Percentiles rank a stretch among this genome's conserved stretches.
Evolutionary conservation across 2,888 invertebrate species (phyloP).

Genomic region (Lithosia quadra): DNA sequence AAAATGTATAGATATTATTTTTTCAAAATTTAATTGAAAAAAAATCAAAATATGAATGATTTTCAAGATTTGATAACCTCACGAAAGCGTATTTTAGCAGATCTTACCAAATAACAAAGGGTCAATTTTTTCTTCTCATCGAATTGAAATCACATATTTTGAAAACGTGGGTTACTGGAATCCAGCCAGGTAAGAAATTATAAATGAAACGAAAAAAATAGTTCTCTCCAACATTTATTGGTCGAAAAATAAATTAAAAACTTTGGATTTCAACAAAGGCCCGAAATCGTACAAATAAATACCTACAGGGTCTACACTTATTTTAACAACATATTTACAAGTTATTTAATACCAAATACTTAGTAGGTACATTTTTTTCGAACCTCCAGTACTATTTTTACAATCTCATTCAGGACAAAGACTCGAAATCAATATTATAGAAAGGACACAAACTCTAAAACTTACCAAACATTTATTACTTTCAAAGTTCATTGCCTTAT

Average conservation of each 20-base stretch:
- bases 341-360: slow-evolving; percentile 62
- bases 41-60: too few species aligned
- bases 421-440: slow-evolving; percentile 19
- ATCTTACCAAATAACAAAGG: too few species aligned
- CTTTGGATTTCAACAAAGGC: slow-evolving; percentile 87
- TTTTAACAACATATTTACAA: slow-evolving; percentile 84
- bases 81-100: too few species aligned
- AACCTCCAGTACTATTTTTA: slow-evolving; percentile 49
- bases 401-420: slow-evolving; percentile 35
- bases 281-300: slow-evolving; percentile 86
- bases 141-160: too few species aligned
- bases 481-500: slow-evolving; percentile 42
- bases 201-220: slow-evolving; percentile 63
- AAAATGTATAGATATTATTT: too few species aligned
- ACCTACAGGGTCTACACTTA: slow-evolving; percentile 83
- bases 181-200: too few species aligned
- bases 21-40: too few species aligned
- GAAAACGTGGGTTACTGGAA: too few species aligned
- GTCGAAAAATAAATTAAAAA: slow-evolving; percentile 87
- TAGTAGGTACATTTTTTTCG: slow-evolving; percentile 73
- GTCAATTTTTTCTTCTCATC: too few species aligned
- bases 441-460: slow-evolving; percentile 18
- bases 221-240: slow-evolving; percentile 87
- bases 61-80: too few species aligned
- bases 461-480: slow-evolving; percentile 24